Percentiles rank a stretch among this genome's conserved stretches.
Conservation (phyloP, 1,140 invertebrate species). For the Platorchestia sp. region DNA sequence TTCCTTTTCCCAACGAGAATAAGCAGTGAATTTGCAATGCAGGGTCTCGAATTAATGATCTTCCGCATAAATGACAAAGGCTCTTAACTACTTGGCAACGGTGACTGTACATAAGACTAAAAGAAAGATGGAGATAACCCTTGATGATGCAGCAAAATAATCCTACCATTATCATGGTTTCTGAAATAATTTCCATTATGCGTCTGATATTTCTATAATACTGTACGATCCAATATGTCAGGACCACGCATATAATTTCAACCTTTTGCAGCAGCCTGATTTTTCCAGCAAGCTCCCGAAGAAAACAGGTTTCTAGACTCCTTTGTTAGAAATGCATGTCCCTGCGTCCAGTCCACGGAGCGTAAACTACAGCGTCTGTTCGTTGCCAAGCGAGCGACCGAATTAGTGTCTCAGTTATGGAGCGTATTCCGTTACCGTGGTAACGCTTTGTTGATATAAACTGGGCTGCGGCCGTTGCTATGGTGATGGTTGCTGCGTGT, state of each 20-base stretch:
- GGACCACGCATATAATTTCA: background rate
- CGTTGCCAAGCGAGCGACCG: background rate
- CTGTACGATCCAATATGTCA: background rate
- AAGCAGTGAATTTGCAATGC: too few species aligned
- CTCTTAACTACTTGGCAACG: too few species aligned
- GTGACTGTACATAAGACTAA: too few species aligned
- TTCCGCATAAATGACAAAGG: too few species aligned
- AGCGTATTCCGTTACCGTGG: background rate
- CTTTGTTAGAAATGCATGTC: background rate
- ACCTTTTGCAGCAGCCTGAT: background rate
- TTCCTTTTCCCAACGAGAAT: too few species aligned
- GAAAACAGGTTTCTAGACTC: background rate
- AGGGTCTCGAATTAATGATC: too few species aligned
- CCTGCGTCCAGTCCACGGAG: background rate
- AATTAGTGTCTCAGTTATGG: background rate
- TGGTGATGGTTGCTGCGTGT: background rate
- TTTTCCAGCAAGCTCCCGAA: background rate
- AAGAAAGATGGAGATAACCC: too few species aligned
- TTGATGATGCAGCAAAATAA: too few species aligned
- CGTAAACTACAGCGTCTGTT: background rate
- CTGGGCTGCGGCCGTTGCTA: background rate
- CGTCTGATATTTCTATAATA: too few species aligned
- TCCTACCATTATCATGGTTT: too few species aligned
- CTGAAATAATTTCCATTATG: too few species aligned
- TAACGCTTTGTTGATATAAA: slow-evolving; percentile 30